phyloP scores from a whole-genome alignment of 2,888 invertebrate genomes.

The Rosalia funebris region DNA sequence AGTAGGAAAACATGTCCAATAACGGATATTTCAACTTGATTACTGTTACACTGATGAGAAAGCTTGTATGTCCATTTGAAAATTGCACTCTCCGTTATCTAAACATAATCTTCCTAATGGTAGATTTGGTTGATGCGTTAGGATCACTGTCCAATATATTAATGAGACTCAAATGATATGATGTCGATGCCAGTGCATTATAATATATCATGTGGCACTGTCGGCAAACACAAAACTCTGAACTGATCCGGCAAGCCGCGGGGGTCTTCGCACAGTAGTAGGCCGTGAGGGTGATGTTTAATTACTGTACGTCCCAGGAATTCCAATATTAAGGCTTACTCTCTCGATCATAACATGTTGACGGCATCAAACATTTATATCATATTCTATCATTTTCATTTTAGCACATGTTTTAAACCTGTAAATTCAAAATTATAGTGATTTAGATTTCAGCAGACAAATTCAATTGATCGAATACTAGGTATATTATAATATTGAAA shows the following conservation, averaged over 20 bases:
- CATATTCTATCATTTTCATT: constrained; percentile 14
- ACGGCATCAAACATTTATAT: constrained; percentile 21
- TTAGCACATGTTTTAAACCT: no score
- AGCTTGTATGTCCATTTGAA: not conserved
- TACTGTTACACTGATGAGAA: not conserved
- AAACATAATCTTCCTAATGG: constrained; percentile 33
- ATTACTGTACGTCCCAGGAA: constrained; percentile 55
- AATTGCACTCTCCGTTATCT: constrained; percentile 18
- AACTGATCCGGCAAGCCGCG: constrained; percentile 41
- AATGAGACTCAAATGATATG: constrained; percentile 40
- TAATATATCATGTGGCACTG: constrained; percentile 27
- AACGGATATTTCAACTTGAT: no score
- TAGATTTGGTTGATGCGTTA: constrained; percentile 22
- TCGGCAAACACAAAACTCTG: constrained; percentile 26
- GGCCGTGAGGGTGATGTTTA: constrained; percentile 50
- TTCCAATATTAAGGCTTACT: constrained; percentile 53
- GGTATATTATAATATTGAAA: no score
- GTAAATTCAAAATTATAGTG: no score
- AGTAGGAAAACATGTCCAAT: no score
- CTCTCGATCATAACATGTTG: constrained; percentile 31
- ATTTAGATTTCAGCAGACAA: no score
- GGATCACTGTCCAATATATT: constrained; percentile 34
- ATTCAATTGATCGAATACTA: no score
- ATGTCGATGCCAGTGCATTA: constrained; percentile 34
- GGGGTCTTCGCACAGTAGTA: constrained; percentile 49